Conservation (phyloP, 2,797 vertebrate species). For the Kryptopterus vitreolus region DNA sequence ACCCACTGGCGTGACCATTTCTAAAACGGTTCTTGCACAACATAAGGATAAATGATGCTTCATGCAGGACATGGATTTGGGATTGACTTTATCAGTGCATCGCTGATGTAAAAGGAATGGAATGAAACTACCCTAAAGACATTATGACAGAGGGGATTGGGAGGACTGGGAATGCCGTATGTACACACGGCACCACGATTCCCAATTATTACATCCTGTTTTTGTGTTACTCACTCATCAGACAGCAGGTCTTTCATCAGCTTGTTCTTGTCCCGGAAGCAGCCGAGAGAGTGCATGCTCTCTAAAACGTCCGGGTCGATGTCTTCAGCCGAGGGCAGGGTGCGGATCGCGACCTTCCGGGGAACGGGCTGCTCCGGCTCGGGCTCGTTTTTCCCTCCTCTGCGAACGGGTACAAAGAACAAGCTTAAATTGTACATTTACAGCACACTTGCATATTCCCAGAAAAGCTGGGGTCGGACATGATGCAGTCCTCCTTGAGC, state of each 20-base stretch:
- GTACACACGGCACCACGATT: background rate
- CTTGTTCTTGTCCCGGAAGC: conserved; percentile 96
- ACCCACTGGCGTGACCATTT: background rate
- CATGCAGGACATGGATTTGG: background rate
- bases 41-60: background rate
- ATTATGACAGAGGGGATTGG: too few relatives aligned
- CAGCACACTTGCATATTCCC: too few relatives aligned
- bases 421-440: too few relatives aligned
- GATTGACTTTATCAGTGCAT: background rate
- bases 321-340: conserved; percentile 87
- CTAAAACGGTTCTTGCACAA: too few relatives aligned
- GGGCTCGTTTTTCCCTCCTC: conserved; percentile 95
- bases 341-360: conserved; percentile 93
- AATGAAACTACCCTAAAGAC: too few relatives aligned
- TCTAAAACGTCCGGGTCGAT: conserved; percentile 97
- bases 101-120: too few relatives aligned
- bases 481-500: too few relatives aligned
- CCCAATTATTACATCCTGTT: background rate
- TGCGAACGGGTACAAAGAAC: conserved; percentile 56
- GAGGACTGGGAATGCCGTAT: background rate
- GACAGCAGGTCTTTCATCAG: conserved; percentile 95
- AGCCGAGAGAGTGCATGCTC: conserved; percentile 98
- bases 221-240: conserved; percentile 83
- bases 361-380: conserved; percentile 95
- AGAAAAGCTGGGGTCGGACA: too few relatives aligned